Conservation (phyloP, 2,113 vertebrate species). For the Austrofundulus limnaeus region DNA sequence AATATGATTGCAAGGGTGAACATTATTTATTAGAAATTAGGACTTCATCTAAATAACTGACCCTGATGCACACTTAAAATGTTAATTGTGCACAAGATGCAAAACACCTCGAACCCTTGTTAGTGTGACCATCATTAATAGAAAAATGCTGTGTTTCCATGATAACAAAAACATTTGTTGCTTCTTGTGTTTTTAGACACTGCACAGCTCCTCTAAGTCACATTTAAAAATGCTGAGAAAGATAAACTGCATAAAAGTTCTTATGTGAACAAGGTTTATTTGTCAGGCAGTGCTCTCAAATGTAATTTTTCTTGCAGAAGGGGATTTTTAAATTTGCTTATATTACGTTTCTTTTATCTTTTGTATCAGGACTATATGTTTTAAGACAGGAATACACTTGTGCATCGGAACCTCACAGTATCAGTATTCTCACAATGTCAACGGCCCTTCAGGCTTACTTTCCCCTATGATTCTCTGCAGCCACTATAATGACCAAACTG, state of each 20-base stretch:
- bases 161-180: no score
- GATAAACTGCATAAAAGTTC: background rate
- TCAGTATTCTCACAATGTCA: constrained; percentile 56
- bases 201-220: background rate
- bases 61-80: no score
- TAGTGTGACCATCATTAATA: no score
- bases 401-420: constrained; percentile 4
- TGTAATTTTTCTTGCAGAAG: background rate
- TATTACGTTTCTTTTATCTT: background rate
- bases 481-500: constrained; percentile 57
- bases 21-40: no score
- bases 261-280: background rate
- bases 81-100: no score
- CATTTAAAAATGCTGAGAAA: no score
- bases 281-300: background rate
- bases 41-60: no score
- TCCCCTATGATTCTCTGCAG: constrained; percentile 32
- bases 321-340: background rate
- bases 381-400: constrained; percentile 1
- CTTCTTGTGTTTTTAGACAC: background rate
- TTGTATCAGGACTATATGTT: background rate
- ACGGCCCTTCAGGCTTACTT: constrained; percentile 45
- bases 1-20: no score
- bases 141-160: background rate
- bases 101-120: no score